Evolutionary conservation across 2,113 vertebrate genomes (phyloP).

Genomic region (Ceratotherium simum): DNA sequence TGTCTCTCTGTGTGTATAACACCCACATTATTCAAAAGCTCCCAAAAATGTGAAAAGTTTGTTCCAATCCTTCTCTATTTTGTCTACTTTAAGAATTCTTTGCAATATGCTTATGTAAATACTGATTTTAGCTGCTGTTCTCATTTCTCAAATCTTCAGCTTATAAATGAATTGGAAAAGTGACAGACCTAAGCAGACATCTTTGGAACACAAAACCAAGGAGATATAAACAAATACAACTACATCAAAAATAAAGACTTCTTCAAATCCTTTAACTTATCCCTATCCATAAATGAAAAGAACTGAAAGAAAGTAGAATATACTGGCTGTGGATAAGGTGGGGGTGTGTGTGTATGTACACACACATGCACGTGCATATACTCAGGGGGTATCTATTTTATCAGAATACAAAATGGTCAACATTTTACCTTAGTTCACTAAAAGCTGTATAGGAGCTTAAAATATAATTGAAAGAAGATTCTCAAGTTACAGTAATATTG

Average conservation of each 20-base stretch:
- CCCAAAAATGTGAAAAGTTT: constrained; percentile 75
- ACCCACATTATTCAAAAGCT: constrained; percentile 77
- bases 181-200: constrained; percentile 73
- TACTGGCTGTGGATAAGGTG: not conserved
- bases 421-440: not conserved
- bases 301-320: not conserved
- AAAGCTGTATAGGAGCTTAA: not conserved
- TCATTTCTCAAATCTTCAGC: constrained; percentile 70
- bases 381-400: not conserved
- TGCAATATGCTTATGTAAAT: constrained; percentile 83
- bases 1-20: constrained; percentile 74
- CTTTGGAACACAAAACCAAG: constrained; percentile 71
- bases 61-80: constrained; percentile 79
- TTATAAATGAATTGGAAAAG: constrained; percentile 75
- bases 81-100: constrained; percentile 77
- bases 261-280: constrained; percentile 40
- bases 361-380: rapidly evolving
- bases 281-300: not conserved
- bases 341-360: rapidly evolving
- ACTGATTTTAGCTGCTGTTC: constrained; percentile 77
- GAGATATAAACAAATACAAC: constrained; percentile 75
- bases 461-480: not conserved
- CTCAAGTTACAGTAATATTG: not conserved
- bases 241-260: constrained; percentile 59
- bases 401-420: not conserved